Evolutionary conservation across 2,888 invertebrate species (phyloP), one percentile per base, ranked within the genome.

Genomic region (Athalia cordata): DNA sequence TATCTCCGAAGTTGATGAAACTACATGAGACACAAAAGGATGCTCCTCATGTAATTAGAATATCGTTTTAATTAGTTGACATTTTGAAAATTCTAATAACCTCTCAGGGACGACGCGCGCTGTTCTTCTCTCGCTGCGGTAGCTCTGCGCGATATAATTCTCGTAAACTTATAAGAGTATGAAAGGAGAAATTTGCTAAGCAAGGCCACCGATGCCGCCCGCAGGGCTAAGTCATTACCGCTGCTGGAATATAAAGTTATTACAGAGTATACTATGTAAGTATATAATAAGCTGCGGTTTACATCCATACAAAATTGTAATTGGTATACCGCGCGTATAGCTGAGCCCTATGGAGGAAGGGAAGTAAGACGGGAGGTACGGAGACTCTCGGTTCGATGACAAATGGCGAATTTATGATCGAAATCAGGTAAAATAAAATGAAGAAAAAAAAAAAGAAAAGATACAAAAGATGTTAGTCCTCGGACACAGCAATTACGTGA

Each of bases 401-500:
- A 81, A 81, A 81, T 81, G 70, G 79, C 80, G 77, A 65, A 59
- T 78, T 79, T 65, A 74, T 80, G 65, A 65, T 78, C 75, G 78
- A 80, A 82, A 82, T 84, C 84, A 84, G 85, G 82, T 29, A 29
- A 29, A 29, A 29, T 29, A 29, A 29, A 29, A 29, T 29, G 29
- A 29, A 29, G 2, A 29, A 29, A 29, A 29, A 29, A 29, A 29
- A 80, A 85, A 86, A 83, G 77, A 64, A 78, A 59, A 80, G 64
- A 75, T 9, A 52, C 59, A 66, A n/a, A 67, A 65, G 29, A 29
- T 29, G 29, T 29, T 29, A 47, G 74, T 77, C 79, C 77, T 77
- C 80, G 80, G 80, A 78, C 79, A 79, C 79, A 76, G 81, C 78
- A 83, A 81, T 81, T 81, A 83, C 82, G 74, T 77, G 67, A 84